Evolutionary conservation across 2,888 invertebrate species (phyloP).

Genomic region (Cistogaster globosa): DNA sequence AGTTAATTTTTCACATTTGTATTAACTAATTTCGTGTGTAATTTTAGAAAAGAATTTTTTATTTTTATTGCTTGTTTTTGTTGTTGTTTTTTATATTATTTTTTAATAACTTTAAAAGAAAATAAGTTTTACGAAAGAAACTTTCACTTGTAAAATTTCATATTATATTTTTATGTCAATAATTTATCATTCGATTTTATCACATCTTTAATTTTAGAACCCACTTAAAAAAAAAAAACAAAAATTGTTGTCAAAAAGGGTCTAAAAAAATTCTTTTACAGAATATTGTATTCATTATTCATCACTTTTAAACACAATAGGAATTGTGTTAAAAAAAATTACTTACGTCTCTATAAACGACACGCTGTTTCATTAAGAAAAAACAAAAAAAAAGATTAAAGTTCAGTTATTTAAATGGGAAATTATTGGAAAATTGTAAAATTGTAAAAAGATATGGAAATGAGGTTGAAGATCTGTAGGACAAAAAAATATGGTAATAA

Average conservation of each 20-base stretch:
- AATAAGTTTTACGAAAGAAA: background rate
- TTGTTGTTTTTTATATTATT: background rate
- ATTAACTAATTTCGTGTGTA: background rate
- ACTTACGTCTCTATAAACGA: too few relatives aligned
- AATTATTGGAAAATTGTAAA: too few relatives aligned
- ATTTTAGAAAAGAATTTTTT: background rate
- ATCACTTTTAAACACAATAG: constrained; percentile 9
- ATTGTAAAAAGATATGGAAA: too few relatives aligned
- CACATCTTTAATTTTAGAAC: background rate
- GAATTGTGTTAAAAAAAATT: background rate
- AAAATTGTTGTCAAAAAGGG: constrained; percentile 17
- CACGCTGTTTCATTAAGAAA: constrained; percentile 8
- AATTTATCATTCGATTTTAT: constrained; percentile 24
- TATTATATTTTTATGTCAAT: constrained; percentile 1
- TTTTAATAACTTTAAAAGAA: constrained; percentile 2
- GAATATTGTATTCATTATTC: constrained; percentile 8
- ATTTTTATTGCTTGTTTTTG: too few relatives aligned
- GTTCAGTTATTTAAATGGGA: too few relatives aligned
- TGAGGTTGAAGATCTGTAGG: too few relatives aligned
- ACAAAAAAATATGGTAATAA: too few relatives aligned
- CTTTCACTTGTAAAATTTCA: constrained; percentile 52
- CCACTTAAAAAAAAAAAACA: constrained; percentile 14
- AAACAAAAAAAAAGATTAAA: background rate
- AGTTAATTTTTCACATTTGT: constrained; percentile 8
- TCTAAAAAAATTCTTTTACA: background rate